Conservation (phyloP, 2,113 vertebrate species). For the Xiphophorus maculatus region DNA sequence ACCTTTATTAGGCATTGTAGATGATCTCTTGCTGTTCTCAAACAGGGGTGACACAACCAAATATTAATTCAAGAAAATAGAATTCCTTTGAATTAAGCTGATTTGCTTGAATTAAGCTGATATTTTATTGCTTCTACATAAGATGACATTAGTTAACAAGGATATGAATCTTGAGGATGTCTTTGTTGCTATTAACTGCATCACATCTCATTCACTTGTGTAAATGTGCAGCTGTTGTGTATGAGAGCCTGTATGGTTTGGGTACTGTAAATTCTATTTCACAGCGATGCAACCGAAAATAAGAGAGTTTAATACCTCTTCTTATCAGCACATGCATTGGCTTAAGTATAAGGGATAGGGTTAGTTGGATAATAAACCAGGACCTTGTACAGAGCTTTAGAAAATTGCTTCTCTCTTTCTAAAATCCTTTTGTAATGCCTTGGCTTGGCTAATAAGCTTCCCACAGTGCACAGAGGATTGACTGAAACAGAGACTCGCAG, state of each 20-base stretch:
- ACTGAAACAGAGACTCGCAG: slow-evolving; percentile 68
- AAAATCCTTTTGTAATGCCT: slow-evolving; percentile 67
- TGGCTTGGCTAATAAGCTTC: slow-evolving; percentile 70
- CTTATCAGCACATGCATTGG: slow-evolving; percentile 26
- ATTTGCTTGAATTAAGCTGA: too few relatives aligned
- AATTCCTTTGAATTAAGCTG: too few relatives aligned
- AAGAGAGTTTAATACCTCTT: not conserved
- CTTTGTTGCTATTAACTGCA: not conserved
- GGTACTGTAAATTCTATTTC: not conserved
- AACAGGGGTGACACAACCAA: too few relatives aligned
- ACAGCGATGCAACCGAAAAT: not conserved
- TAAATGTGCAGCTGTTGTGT: not conserved
- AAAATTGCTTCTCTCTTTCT: slow-evolving; percentile 51
- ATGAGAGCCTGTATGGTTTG: not conserved
- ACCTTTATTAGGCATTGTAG: too few relatives aligned
- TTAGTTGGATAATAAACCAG: slow-evolving; percentile 36
- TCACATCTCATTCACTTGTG: not conserved
- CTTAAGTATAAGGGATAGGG: slow-evolving; percentile 13
- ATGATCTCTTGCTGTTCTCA: not conserved
- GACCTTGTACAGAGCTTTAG: slow-evolving; percentile 41
- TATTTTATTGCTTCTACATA: too few relatives aligned
- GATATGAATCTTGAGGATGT: not conserved
- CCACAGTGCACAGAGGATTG: slow-evolving; percentile 61
- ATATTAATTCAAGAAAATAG: too few relatives aligned
- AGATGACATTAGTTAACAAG: too few relatives aligned